Conservation (phyloP, 2,888 invertebrate species). For the Epistrophe eligans region DNA sequence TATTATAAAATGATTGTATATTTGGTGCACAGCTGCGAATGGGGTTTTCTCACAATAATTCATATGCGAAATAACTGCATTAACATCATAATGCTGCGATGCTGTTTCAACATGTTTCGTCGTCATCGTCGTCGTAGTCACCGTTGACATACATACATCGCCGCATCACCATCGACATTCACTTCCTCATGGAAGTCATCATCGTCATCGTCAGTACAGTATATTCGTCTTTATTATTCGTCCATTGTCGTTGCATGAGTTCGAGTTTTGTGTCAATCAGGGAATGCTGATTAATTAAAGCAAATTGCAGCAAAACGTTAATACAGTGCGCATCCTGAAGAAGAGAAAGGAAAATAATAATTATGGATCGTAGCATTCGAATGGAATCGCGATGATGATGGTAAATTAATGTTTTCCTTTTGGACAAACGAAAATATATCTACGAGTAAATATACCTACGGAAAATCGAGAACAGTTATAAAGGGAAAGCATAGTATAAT, state of each 20-base stretch:
- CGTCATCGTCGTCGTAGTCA: background rate
- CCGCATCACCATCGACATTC: background rate
- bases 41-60: slow-evolving; percentile 28
- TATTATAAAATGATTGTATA: slow-evolving; percentile 31
- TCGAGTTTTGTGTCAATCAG: slow-evolving; percentile 69
- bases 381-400: slow-evolving; percentile 62
- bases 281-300: slow-evolving; percentile 70
- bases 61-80: slow-evolving; percentile 70
- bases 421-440: slow-evolving; percentile 23
- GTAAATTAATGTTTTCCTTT: slow-evolving; percentile 69
- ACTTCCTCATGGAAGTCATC: background rate
- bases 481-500: background rate
- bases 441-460: too few relatives aligned
- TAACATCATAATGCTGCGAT: slow-evolving; percentile 57
- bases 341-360: slow-evolving; percentile 58
- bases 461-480: slow-evolving; percentile 22
- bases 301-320: slow-evolving; percentile 68
- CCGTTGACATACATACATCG: background rate
- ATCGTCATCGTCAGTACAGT: background rate
- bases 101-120: background rate
- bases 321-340: slow-evolving; percentile 60
- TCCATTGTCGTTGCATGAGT: slow-evolving; percentile 38
- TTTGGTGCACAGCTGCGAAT: slow-evolving; percentile 13
- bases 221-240: slow-evolving; percentile 47
- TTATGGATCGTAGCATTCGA: slow-evolving; percentile 56